Evolutionary conservation across 2,113 vertebrate species (phyloP).

Genomic region (Amblyornis subalaris): DNA sequence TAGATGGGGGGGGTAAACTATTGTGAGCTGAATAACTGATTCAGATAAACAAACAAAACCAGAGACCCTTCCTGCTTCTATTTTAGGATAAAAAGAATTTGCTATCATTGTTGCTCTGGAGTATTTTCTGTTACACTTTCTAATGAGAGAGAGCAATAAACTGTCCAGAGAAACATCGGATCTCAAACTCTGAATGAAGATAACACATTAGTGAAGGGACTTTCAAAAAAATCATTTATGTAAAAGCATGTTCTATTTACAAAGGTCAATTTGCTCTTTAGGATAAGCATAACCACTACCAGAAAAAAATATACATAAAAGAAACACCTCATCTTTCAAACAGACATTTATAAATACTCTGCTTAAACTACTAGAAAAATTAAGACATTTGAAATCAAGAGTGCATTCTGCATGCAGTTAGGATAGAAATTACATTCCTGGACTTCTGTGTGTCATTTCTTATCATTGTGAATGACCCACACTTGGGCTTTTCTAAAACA

Average conservation of each 20-base stretch:
- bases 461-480: neutral
- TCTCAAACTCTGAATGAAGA: conserved; percentile 1
- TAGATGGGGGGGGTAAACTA: neutral
- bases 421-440: neutral
- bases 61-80: neutral
- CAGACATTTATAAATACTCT: conserved; percentile 39
- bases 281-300: conserved; percentile 1
- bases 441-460: neutral
- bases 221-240: conserved; percentile 13
- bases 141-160: neutral
- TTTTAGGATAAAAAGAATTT: neutral
- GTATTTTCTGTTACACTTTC: neutral
- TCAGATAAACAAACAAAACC: neutral
- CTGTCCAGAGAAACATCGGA: neutral
- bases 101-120: neutral
- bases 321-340: conserved; percentile 17
- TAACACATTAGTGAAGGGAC: neutral
- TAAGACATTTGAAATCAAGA: conserved; percentile 23
- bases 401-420: conserved; percentile 36
- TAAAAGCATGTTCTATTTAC: conserved; percentile 45
- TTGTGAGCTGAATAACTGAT: neutral
- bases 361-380: conserved; percentile 27
- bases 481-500: neutral
- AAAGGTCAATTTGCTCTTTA: conserved; percentile 1
- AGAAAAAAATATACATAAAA: conserved; percentile 16